Base-by-base conservation (phyloP, 2,888 invertebrate genomes). In the Crematogaster levior region DNA sequence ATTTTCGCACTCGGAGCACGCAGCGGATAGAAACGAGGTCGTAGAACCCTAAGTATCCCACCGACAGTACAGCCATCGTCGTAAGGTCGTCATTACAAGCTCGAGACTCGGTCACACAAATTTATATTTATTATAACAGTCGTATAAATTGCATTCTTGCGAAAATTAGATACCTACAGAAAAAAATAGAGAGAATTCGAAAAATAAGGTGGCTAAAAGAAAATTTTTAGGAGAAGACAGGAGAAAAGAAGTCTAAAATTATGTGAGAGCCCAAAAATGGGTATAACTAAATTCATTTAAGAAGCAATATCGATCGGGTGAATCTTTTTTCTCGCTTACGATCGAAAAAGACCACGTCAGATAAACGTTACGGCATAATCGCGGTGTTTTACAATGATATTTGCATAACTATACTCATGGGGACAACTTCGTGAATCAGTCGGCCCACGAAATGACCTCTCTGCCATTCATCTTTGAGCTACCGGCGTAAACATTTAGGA, bases 11-110 rank as follows among this genome's bases (percentile, higher is more conserved):
- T n/a, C 56, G 53, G 40, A 56, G 77, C 30, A 68, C 75, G 53
- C 77, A 66, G 68, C 53, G 24, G 51, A 53, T 75, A 58, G 77
- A 70, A 79, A 79, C 70, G 77, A 34, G 77, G 77, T 79, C 70
- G 70, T 70, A 79, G 77, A 79, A 79, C 77, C 18, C 56, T n/a
- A 70, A 79, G 70, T 56, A 58, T 70, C 56, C 12, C 56, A 9
- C 9, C 70, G 56, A 43, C 27, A n/a, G 43, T 37, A 24, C n/a
- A 48, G 51, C 24, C 27, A 63, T 34, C 75, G 37, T 27, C 3
- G 27, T 27, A 51, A 51, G 37, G 34, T 75, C 51, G 51, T 37
- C 27, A 4, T 15, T 40, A 75, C 53, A 75, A 75, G n/a, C 21
- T 46, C 34, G 53, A 37, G 21, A 43, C 24, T 65, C 37, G n/a